Conservation (phyloP, 2,888 invertebrate species). For the Spodoptera littoralis region DNA sequence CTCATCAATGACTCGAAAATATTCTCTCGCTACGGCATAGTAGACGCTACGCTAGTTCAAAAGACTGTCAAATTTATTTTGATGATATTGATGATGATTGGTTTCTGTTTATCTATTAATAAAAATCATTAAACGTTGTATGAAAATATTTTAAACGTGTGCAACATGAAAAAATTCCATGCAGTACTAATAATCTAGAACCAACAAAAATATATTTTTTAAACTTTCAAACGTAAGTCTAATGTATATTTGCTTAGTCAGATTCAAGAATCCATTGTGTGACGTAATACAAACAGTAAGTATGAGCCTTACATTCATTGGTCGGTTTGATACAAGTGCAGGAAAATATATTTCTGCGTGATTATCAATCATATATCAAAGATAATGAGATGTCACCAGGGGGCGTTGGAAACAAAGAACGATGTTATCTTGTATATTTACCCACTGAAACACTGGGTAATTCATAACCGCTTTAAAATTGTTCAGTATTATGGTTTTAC, state of each 20-base stretch:
- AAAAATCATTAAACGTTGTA: neutral
- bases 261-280: constrained; percentile 17
- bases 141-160: neutral
- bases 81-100: too few relatives aligned
- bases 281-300: constrained; percentile 26
- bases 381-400: constrained; percentile 68
- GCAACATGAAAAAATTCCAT: constrained; percentile 30
- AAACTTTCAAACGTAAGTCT: constrained; percentile 16
- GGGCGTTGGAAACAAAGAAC: constrained; percentile 71
- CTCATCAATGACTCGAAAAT: too few relatives aligned
- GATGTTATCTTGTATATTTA: constrained; percentile 81
- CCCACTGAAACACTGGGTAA: constrained; percentile 68
- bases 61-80: too few relatives aligned
- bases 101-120: too few relatives aligned
- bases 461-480: constrained; percentile 72
- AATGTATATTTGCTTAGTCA: constrained; percentile 39
- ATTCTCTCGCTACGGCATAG: too few relatives aligned
- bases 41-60: too few relatives aligned
- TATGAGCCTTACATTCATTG: neutral
- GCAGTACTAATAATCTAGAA: constrained; percentile 9
- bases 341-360: constrained; percentile 46
- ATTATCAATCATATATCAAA: constrained; percentile 78
- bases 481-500: constrained; percentile 56
- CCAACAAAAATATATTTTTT: constrained; percentile 27
- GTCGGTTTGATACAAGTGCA: constrained; percentile 10